Evolutionary conservation across 2,797 vertebrate species (phyloP).

Genomic region (Microtus agrestis): DNA sequence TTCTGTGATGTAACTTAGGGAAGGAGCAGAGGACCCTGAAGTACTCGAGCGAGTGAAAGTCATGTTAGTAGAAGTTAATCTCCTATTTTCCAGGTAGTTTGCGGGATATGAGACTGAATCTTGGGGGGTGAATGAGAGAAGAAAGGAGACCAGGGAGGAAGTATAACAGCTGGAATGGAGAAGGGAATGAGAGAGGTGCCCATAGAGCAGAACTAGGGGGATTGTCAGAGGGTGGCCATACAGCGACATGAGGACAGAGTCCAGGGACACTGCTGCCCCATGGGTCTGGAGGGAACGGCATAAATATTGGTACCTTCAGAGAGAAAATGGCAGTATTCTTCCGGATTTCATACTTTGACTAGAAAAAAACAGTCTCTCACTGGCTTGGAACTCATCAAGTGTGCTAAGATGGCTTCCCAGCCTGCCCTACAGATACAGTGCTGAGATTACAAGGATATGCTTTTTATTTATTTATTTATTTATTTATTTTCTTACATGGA

Average conservation of each 20-base stretch:
- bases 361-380: neutral
- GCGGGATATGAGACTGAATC: neutral
- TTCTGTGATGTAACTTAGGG: neutral
- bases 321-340: neutral
- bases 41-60: neutral
- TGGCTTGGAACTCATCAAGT: neutral
- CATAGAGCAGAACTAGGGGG: neutral
- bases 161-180: neutral
- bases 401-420: neutral
- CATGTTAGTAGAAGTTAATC: neutral
- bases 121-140: neutral
- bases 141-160: neutral
- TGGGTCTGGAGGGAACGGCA: neutral
- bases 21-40: neutral
- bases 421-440: fast-evolving
- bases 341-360: neutral
- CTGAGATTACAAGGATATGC: neutral
- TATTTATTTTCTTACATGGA: neutral
- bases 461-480: neutral
- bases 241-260: neutral
- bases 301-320: neutral
- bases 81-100: neutral
- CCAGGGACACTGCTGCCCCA: neutral
- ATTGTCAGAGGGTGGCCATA: fast-evolving
- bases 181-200: neutral